Conservation (phyloP, 1,140 invertebrate species). For the Leptinotarsa texana region DNA sequence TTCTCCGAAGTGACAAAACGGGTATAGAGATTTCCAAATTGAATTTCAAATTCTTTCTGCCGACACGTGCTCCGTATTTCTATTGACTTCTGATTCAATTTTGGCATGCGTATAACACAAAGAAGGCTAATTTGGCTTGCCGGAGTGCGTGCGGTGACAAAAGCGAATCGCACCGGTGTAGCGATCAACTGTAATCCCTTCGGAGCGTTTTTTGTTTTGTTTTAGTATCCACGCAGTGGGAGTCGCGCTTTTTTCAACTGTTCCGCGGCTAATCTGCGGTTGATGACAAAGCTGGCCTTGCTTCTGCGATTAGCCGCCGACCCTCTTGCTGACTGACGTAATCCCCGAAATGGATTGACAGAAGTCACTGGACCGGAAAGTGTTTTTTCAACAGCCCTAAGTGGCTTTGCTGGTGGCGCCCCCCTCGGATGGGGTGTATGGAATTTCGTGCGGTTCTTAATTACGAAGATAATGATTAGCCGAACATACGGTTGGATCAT, state of each 20-base stretch:
- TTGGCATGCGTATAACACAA: slow-evolving; percentile 27
- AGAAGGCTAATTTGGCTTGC: slow-evolving; percentile 25
- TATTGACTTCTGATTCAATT: slow-evolving; percentile 27
- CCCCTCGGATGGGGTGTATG: slow-evolving; percentile 16
- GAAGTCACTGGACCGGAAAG: slow-evolving; percentile 26
- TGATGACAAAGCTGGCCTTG: slow-evolving; percentile 18
- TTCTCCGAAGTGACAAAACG: slow-evolving; percentile 21
- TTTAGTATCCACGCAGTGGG: slow-evolving; percentile 30
- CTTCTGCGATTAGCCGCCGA: slow-evolving; percentile 20
- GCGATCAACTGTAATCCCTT: slow-evolving; percentile 22
- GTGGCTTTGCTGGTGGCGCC: slow-evolving; percentile 16
- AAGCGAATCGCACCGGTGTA: slow-evolving; percentile 27
- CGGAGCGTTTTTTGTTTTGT: slow-evolving; percentile 28
- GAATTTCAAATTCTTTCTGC: slow-evolving; percentile 23
- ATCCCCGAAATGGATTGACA: slow-evolving; percentile 31
- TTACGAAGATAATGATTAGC: neutral
- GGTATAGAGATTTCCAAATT: slow-evolving; percentile 25
- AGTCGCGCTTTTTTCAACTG: slow-evolving; percentile 27
- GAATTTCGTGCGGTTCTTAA: slow-evolving; percentile 16
- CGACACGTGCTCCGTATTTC: slow-evolving; percentile 26
- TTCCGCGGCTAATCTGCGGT: slow-evolving; percentile 24
- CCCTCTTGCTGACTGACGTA: slow-evolving; percentile 24
- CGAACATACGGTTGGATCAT: slow-evolving; percentile 1
- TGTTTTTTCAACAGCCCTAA: slow-evolving; percentile 25
- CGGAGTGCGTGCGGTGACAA: slow-evolving; percentile 20